Base-by-base conservation (phyloP, 64 coral and sea anemone species). In the Actinia equina region DNA sequence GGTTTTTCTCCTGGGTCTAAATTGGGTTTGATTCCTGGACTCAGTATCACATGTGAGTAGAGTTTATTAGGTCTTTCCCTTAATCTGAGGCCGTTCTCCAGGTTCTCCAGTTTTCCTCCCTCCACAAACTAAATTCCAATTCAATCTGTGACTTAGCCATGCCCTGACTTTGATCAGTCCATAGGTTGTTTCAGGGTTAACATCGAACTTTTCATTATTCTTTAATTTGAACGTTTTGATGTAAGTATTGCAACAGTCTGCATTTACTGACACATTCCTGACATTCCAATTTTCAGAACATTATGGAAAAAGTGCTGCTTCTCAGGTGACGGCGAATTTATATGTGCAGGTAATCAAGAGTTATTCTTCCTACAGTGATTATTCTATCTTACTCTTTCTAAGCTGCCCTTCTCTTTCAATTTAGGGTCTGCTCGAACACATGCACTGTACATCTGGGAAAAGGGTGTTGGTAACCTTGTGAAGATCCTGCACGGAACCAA, bases 221-320 rank as follows among this genome's bases (percentile, higher is more conserved):
- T 49, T 49, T 49, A 49, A 49, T 49, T 49, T 49, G 46, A 8
- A 49, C 12, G 52, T 54, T 54, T 81, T 7, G 7, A 7, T 56
- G 74, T 30, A 13, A 14, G 7, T 27, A 26, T 58, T 20, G n/a
- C 76, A 52, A 78, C 0, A 9, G 44, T 62, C 23, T 37, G 30
- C 30, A 37, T 37, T 37, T 70, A 19, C 25, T 19, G 43, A 22
- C 17, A 22, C 17, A 77, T 57, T 16, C 55, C 55, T 87, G 55
- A 13, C 15, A 57, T 57, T 57, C 10, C 65, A 55, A 13, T 44
- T 94, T 79, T 23, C 37, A 99, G 97, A 89, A 99, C 97, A 49
- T 64, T 99, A 17, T 99, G 97, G 97, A 99, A 99, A 59, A 99
- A 99, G 88, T 99, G 97, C 86, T 99, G 97, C 54, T 99, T 99